phyloP scores from a whole-genome alignment of 2,888 invertebrate species.

The Eupithecia vulgata region DNA sequence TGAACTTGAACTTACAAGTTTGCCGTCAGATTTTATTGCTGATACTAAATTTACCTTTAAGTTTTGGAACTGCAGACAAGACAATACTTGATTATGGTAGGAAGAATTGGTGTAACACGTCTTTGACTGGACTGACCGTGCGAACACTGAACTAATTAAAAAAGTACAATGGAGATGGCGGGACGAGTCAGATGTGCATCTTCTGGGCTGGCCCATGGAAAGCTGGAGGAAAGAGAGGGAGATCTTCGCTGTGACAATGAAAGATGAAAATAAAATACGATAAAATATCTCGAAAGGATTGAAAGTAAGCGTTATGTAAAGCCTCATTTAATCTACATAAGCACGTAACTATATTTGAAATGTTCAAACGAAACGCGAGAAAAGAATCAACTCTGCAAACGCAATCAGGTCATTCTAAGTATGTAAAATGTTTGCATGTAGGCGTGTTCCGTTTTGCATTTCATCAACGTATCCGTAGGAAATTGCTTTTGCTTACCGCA shows the following conservation, averaged over 20 bases:
- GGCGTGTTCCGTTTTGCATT: conserved; percentile 36
- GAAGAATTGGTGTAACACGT: conserved; percentile 56
- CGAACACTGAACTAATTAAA: conserved; percentile 67
- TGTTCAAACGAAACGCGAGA: conserved; percentile 9
- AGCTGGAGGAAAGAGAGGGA: too few relatives aligned
- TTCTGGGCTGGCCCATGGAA: too few relatives aligned
- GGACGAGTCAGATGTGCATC: too few relatives aligned
- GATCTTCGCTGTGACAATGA: too few relatives aligned
- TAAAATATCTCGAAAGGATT: too few relatives aligned
- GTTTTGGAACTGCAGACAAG: neutral
- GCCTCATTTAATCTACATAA: conserved; percentile 13
- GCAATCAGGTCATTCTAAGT: conserved; percentile 36
- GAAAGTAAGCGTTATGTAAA: conserved; percentile 46
- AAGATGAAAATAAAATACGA: too few relatives aligned
- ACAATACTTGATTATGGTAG: neutral
- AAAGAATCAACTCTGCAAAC: conserved; percentile 27
- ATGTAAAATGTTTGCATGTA: conserved; percentile 33
- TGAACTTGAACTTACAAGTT: conserved; percentile 34
- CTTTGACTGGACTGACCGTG: conserved; percentile 56
- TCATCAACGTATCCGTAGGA: conserved; percentile 40
- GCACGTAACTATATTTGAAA: neutral
- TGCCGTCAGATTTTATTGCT: neutral
- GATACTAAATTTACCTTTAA: neutral
- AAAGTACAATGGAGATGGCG: conserved; percentile 49
- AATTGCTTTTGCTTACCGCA: conserved; percentile 44